Evolutionary conservation across 2,888 invertebrate species (phyloP), one percentile per base, ranked within the genome.

Genomic region (Folsomia candida): DNA sequence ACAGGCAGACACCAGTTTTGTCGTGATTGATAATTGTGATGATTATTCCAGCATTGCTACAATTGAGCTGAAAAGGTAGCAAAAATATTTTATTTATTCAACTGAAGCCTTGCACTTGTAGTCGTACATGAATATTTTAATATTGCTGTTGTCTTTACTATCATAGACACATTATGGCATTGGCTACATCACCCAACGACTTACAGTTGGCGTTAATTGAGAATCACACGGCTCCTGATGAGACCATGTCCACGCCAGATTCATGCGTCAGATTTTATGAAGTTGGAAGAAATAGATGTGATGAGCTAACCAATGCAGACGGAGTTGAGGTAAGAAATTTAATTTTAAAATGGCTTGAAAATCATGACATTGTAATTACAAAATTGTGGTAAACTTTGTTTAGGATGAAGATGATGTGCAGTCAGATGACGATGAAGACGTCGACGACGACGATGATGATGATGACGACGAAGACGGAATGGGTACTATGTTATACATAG

Each of bases 21-120:
- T 96, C 82, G 96, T 97, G 0, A 86, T 98, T 54, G 97, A 98
- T 84, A 91, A 96, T 0, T 89, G 89, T 80, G 96, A 98, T 83
- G 96, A 98, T 84, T 99, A 98, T 83, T 91, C 91, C 26, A 94
- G 91, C 81, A 97, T 97, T 83, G 76, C 75, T 2, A 78, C 78
- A 18, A 75, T 78, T 51, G 76, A 78, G 59, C 54, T 76, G 20
- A 78, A 76, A 68, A 65, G 78, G 76, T 78, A 70, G 66, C 51
- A 67, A n/a, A 67, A 24, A 26, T 37, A 1, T 54, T 29, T 37
- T 11, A 51, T 51, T 18, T 47, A 9, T 11, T n/a, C n/a, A n/a
- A n/a, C n/a, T n/a, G n/a, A n/a, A n/a, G n/a, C n/a, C 47, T 11
- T 47, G 47, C 47, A 11, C 11, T 25, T 51, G 9, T 47, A 24